A percentile compares a stretch with the other conserved stretches of the same genome.
phyloP scores from a whole-genome alignment of 2,797 vertebrate species.

The Yasuhikotakia modesta region DNA sequence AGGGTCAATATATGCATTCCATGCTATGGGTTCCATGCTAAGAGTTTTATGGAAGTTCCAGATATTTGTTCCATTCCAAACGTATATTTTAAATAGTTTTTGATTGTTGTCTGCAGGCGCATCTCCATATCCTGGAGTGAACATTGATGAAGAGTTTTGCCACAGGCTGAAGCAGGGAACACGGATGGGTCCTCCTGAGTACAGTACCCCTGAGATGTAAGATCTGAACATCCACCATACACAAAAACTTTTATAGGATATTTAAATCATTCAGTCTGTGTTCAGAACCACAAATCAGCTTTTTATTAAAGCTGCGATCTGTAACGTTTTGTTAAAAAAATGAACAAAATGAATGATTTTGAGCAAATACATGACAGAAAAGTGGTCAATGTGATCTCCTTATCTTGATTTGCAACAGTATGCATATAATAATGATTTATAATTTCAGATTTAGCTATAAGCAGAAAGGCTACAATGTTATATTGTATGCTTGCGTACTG shows the following conservation, averaged over 20 bases:
- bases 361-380: too few species aligned
- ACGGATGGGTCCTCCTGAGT: slow-evolving; percentile 63
- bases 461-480: too few species aligned
- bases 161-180: slow-evolving; percentile 62
- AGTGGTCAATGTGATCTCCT: too few species aligned
- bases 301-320: background rate
- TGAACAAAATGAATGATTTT: too few species aligned
- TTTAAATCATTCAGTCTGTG: too few species aligned
- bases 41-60: background rate
- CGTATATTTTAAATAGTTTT: slow-evolving; percentile 29
- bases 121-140: slow-evolving; percentile 65
- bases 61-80: slow-evolving; percentile 67
- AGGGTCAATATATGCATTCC: slow-evolving; percentile 8
- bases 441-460: too few species aligned
- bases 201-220: slow-evolving; percentile 64
- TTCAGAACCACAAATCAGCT: background rate
- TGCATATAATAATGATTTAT: too few species aligned
- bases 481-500: too few species aligned
- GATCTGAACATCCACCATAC: background rate
- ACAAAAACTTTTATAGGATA: background rate
- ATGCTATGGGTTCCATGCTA: too few species aligned
- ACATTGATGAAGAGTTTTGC: slow-evolving; percentile 66
- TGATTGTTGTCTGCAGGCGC: slow-evolving; percentile 53
- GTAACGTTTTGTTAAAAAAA: too few species aligned
- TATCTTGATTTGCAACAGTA: too few species aligned